A percentile compares a stretch with the other conserved stretches of the same genome.
Evolutionary conservation across 2,113 vertebrate species (phyloP).

Genomic region (Neolamprologus toae): DNA sequence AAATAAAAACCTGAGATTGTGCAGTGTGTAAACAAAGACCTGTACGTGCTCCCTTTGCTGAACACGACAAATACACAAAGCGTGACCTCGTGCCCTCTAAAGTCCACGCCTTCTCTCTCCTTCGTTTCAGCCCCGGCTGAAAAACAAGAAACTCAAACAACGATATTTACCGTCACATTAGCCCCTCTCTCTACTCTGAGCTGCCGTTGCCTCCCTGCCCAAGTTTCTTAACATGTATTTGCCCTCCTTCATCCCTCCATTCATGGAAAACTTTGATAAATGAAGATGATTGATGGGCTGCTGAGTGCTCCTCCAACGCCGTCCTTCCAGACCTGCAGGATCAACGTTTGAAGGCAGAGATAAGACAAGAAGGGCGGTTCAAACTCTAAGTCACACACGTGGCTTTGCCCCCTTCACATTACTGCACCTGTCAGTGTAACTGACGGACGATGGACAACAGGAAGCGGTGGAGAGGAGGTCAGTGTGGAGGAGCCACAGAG

Average conservation of each 20-base stretch:
- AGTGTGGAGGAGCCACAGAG: background rate
- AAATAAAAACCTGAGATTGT: background rate
- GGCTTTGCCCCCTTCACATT: background rate
- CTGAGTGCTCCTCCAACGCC: background rate
- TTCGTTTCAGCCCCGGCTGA: background rate
- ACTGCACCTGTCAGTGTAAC: background rate
- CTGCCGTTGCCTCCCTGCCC: background rate
- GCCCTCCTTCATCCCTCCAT: background rate
- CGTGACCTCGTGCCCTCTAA: background rate
- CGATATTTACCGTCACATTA: slow-evolving; percentile 66
- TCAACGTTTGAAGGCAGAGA: background rate
- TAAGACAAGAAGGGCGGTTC: background rate
- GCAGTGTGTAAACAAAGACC: background rate
- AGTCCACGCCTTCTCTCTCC: background rate
- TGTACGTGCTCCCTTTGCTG: background rate
- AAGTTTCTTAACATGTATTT: background rate
- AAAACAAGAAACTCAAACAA: slow-evolving; percentile 53
- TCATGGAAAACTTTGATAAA: background rate
- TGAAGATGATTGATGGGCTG: background rate
- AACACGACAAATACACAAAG: background rate
- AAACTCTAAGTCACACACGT: background rate
- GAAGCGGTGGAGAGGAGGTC: background rate
- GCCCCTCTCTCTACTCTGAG: background rate
- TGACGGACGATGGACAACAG: background rate
- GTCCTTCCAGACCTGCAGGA: background rate